Conservation (phyloP, 2,797 vertebrate genomes). For the Babyrousa celebensis region DNA sequence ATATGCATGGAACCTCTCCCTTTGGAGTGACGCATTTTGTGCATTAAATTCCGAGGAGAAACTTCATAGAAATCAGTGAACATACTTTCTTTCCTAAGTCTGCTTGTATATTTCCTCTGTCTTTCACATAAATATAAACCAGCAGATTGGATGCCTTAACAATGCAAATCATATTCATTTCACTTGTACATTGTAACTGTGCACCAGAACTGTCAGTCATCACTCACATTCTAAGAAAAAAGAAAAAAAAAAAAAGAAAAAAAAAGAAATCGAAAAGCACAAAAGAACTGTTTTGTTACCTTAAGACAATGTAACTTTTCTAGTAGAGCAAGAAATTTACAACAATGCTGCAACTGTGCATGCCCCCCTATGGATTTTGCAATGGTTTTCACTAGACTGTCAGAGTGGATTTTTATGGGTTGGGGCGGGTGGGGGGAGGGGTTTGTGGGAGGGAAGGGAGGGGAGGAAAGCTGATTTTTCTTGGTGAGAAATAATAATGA, state of each 20-base stretch:
- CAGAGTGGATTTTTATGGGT: slow-evolving; percentile 91
- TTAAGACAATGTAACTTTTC: slow-evolving; percentile 94
- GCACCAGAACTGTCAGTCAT: slow-evolving; percentile 96
- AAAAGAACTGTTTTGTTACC: slow-evolving; percentile 97
- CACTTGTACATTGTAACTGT: slow-evolving; percentile 98
- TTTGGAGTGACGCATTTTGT: slow-evolving; percentile 96
- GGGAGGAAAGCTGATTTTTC: slow-evolving; percentile 90
- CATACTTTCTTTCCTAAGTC: slow-evolving; percentile 97
- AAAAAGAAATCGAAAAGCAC: slow-evolving; percentile 96
- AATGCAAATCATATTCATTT: slow-evolving; percentile 99
- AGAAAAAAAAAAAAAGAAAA: slow-evolving; percentile 89
- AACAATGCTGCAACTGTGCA: slow-evolving; percentile 93
- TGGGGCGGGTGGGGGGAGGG: slow-evolving; percentile 80
- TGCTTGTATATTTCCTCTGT: slow-evolving; percentile 96
- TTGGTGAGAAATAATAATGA: slow-evolving; percentile 91
- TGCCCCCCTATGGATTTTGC: slow-evolving; percentile 93
- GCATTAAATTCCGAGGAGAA: slow-evolving; percentile 96
- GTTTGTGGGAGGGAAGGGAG: slow-evolving; percentile 81
- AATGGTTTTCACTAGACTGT: slow-evolving; percentile 93
- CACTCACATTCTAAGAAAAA: slow-evolving; percentile 96
- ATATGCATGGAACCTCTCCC: slow-evolving; percentile 99
- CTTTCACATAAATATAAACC: slow-evolving; percentile 99
- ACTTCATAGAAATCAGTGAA: slow-evolving; percentile 95
- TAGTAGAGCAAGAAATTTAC: slow-evolving; percentile 92
- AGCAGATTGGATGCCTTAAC: slow-evolving; percentile 99